Conservation (phyloP, 1,140 invertebrate species). For the Drosophila bifasciata region DNA sequence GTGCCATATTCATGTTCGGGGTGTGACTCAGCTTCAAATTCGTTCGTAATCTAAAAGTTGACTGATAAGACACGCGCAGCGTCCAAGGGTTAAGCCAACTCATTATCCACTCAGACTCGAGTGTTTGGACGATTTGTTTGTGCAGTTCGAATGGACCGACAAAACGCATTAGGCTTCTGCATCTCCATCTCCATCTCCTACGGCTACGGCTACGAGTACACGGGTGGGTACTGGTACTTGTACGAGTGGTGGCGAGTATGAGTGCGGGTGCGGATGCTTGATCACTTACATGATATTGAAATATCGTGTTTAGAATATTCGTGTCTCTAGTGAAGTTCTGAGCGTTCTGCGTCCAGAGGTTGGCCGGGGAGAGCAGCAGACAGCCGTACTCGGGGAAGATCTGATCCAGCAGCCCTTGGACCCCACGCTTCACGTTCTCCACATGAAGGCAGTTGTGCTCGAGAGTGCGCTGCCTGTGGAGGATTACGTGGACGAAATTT, state of each 20-base stretch:
- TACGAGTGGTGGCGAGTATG: too few species aligned
- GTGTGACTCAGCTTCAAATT: too few species aligned
- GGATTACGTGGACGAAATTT: slow-evolving; percentile 59
- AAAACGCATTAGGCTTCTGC: slow-evolving; percentile 9
- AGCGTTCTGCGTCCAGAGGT: slow-evolving; percentile 94
- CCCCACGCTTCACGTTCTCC: slow-evolving; percentile 89
- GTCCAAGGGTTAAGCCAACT: neutral
- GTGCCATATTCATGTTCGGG: too few species aligned
- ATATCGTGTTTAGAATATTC: slow-evolving; percentile 91
- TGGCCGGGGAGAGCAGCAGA: slow-evolving; percentile 95
- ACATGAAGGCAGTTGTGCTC: slow-evolving; percentile 94
- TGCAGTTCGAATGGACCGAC: neutral
- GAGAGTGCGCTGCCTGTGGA: slow-evolving; percentile 87
- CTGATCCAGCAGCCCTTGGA: slow-evolving; percentile 84
- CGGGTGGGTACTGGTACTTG: too few species aligned
- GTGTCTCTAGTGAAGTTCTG: slow-evolving; percentile 90
- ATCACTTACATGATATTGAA: slow-evolving; percentile 90
- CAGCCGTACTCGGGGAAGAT: slow-evolving; percentile 96
- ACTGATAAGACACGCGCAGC: neutral
- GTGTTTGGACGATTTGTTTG: neutral
- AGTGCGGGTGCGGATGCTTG: neutral
- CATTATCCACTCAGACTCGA: neutral
- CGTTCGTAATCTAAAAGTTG: too few species aligned
- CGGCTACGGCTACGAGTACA: too few species aligned
- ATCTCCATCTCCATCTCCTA: neutral